Percentiles rank a stretch among this genome's conserved stretches.
These are phyloP conservation scores for Tethya wilhelma DNA, from an alignment of 37 sponge, comb jelly and placozoan genomes.

Conservation along the genomic window DNA sequence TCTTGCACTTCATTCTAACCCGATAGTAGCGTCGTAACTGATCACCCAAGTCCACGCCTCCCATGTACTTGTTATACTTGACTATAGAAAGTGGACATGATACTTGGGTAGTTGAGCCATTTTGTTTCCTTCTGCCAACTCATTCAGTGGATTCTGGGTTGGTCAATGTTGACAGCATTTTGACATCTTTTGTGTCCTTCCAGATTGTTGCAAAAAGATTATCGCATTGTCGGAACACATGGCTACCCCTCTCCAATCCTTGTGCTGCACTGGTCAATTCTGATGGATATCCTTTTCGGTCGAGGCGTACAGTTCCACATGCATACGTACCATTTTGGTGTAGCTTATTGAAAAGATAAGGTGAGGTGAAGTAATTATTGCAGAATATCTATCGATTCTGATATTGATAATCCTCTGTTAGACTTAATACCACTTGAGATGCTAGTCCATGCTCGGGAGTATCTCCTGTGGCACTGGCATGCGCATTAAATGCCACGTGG, in stretches of 20 bases:
- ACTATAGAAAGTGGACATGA: conserved; percentile 11
- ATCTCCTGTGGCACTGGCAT: not conserved
- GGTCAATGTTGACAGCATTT: conserved; percentile 10
- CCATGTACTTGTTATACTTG: conserved; percentile 28
- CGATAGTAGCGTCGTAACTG: conserved; percentile 19
- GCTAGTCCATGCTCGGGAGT: not conserved
- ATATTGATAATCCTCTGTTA: not conserved
- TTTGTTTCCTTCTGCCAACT: not conserved
- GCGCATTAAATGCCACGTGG: no score
- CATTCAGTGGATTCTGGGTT: not conserved
- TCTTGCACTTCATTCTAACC: conserved; percentile 19
- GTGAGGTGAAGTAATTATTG: conserved; percentile 28
- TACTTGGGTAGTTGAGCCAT: conserved; percentile 9
- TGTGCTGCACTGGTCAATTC: no score
- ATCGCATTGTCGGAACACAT: not conserved
- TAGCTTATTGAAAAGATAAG: conserved; percentile 5
- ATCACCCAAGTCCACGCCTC: conserved; percentile 31
- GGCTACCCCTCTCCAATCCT: no score
- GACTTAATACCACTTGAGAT: not conserved
- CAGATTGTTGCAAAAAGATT: not conserved
- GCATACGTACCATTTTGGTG: conserved; percentile 8
- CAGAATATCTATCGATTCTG: conserved; percentile 5
- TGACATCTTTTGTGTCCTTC: not conserved
- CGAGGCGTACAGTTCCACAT: conserved; percentile 4
- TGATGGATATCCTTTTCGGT: conserved; percentile 21